Conservation (phyloP, 2,113 vertebrate genomes). For the Heterochromis multidens region DNA sequence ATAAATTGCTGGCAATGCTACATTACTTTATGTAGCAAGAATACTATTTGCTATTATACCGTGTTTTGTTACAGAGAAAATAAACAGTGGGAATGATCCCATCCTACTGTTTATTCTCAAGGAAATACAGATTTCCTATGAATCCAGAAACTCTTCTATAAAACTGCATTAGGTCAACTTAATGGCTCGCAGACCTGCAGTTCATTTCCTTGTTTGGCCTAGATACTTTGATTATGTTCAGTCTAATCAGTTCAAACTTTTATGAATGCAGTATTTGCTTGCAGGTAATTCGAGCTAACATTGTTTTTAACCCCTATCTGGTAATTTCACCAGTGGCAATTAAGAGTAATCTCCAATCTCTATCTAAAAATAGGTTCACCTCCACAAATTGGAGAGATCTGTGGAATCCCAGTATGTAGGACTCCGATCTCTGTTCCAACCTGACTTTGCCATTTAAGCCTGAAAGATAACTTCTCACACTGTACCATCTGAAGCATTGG, state of each 20-base stretch:
- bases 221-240: neutral
- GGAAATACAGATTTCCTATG: neutral
- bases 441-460: neutral
- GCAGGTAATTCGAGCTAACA: neutral
- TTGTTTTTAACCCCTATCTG: neutral
- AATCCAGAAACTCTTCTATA: neutral
- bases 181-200: neutral
- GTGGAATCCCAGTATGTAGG: neutral
- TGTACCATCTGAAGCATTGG: neutral
- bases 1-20: neutral
- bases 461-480: neutral
- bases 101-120: neutral
- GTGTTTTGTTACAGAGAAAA: neutral
- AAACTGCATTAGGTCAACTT: neutral
- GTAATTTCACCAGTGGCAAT: neutral
- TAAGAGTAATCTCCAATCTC: neutral
- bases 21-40: neutral
- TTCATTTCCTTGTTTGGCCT: neutral
- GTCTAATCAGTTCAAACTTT: neutral
- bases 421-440: neutral
- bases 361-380: neutral
- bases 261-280: neutral
- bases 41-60: neutral
- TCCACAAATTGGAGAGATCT: neutral
- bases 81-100: neutral